phyloP scores from a whole-genome alignment of 2,797 vertebrate species.

The Nannoperca australis region DNA sequence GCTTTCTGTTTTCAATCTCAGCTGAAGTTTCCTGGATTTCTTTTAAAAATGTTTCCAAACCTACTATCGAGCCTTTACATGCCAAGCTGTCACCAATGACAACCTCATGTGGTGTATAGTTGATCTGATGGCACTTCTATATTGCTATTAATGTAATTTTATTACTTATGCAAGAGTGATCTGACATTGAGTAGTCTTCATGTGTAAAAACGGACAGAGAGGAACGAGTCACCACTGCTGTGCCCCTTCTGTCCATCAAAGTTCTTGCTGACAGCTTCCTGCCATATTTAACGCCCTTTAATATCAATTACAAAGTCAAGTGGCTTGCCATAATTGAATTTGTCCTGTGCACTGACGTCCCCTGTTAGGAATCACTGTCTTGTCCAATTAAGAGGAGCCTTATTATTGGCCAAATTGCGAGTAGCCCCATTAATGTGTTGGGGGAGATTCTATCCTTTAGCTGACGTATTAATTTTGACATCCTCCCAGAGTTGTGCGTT shows the following conservation, averaged over 20 bases:
- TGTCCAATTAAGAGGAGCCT: slow-evolving; percentile 78
- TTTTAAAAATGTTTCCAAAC: not conserved
- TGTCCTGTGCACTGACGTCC: slow-evolving; percentile 68
- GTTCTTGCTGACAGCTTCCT: slow-evolving; percentile 70
- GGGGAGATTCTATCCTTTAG: slow-evolving; percentile 57
- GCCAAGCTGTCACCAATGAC: not conserved
- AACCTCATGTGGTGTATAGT: not conserved
- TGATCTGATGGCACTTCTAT: not conserved
- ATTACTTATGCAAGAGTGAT: not conserved
- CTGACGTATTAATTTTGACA: slow-evolving; percentile 82
- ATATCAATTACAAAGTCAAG: slow-evolving; percentile 85
- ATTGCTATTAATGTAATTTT: not conserved
- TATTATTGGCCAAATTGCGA: slow-evolving; percentile 78
- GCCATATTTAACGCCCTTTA: slow-evolving; percentile 82
- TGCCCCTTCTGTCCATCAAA: slow-evolving; percentile 26
- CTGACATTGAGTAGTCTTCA: not conserved
- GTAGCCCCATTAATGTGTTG: slow-evolving; percentile 68
- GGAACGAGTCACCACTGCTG: not conserved
- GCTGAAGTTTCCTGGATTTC: slow-evolving; percentile 7
- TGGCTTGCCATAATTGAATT: slow-evolving; percentile 80
- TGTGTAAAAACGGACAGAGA: not conserved
- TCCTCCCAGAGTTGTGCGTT: slow-evolving; percentile 46
- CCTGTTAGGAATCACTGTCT: slow-evolving; percentile 84
- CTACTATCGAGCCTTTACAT: not conserved
- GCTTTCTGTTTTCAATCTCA: slow-evolving; percentile 11